Conservation (phyloP, 2,797 vertebrate genomes). For the Todus mexicanus region DNA sequence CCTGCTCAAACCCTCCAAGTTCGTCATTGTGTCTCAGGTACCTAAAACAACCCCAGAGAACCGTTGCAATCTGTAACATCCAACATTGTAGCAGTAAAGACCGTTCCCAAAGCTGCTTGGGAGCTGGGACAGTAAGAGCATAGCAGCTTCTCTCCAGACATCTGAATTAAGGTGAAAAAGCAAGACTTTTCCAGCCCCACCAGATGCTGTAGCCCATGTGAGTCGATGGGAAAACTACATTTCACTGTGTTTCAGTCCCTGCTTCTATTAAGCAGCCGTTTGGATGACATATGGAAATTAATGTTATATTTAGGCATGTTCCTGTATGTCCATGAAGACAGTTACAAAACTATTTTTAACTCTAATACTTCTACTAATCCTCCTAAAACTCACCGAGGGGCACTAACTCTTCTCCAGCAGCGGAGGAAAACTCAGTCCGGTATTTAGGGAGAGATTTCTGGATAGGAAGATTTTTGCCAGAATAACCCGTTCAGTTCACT, state of each 20-base stretch:
- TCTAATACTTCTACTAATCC: conserved; percentile 24
- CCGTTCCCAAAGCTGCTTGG: neutral
- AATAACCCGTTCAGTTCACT: neutral
- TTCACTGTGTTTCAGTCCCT: neutral
- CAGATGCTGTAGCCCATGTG: neutral
- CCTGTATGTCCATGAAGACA: neutral
- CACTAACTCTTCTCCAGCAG: conserved; percentile 27
- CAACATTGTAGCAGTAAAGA: neutral
- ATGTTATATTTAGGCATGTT: conserved; percentile 42
- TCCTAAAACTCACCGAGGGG: conserved; percentile 30
- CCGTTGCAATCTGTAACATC: neutral
- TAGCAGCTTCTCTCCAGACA: neutral
- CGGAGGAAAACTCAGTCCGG: neutral
- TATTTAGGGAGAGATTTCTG: neutral
- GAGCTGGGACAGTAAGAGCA: neutral
- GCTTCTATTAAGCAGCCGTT: conserved; percentile 29
- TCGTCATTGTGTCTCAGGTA: rapidly evolving
- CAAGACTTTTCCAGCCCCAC: neutral
- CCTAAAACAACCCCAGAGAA: neutral
- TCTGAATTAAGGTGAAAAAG: neutral
- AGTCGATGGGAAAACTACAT: neutral
- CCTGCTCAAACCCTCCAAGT: neutral
- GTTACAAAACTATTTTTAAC: conserved; percentile 38
- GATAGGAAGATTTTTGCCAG: neutral
- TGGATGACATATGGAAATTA: conserved; percentile 44